A percentile compares a stretch with the other conserved stretches of the same genome.
Evolutionary conservation across 2,888 invertebrate genomes (phyloP).

Genomic region (Diarsia dahlii): DNA sequence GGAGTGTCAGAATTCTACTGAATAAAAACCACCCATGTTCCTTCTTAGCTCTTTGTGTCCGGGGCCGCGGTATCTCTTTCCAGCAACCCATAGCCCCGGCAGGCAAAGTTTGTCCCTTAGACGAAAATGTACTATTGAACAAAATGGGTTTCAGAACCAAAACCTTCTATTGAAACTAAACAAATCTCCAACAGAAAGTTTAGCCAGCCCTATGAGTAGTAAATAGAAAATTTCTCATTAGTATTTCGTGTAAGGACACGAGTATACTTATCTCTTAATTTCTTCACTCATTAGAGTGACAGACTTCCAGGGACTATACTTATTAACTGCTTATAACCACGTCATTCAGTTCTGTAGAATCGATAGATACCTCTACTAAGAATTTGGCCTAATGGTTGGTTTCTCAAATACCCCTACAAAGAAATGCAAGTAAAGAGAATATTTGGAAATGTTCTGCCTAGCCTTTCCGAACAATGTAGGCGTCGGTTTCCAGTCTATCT

Average conservation of each 20-base stretch:
- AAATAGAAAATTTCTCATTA: constrained; percentile 20
- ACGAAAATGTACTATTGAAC: background rate
- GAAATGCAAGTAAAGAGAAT: background rate
- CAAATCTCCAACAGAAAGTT: background rate
- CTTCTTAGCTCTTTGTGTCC: too few relatives aligned
- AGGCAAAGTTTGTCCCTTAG: background rate
- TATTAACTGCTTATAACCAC: constrained; percentile 10
- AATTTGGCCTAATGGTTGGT: too few relatives aligned
- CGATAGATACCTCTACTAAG: background rate
- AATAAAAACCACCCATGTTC: too few relatives aligned
- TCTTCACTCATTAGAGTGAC: constrained; percentile 52
- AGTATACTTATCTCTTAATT: constrained; percentile 42
- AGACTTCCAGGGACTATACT: constrained; percentile 49
- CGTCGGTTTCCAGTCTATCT: background rate
- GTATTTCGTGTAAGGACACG: constrained; percentile 1
- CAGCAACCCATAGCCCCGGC: too few relatives aligned
- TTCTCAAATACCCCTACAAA: background rate
- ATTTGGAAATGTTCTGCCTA: background rate
- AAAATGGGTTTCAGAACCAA: background rate
- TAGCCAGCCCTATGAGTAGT: constrained; percentile 26
- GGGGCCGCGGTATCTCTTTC: too few relatives aligned
- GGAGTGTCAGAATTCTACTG: too few relatives aligned
- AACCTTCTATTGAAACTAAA: background rate
- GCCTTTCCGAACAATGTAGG: background rate
- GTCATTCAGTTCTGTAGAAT: constrained; percentile 28